Base-by-base conservation (phyloP, 2,888 invertebrate species). In the Apotomis turbidana region DNA sequence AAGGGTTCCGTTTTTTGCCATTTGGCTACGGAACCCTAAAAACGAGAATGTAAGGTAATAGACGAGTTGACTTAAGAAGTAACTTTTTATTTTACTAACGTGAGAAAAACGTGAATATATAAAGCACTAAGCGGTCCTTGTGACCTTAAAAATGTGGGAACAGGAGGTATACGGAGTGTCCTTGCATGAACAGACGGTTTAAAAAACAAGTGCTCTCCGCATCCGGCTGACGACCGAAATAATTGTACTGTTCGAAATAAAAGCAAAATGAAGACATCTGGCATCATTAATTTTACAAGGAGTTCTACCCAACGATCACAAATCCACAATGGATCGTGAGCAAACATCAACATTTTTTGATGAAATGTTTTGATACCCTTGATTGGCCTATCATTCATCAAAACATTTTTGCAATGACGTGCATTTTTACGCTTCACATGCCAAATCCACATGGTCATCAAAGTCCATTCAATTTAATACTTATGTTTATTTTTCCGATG, bases 91-190 rank as follows among this genome's bases (percentile, higher is more conserved):
- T 49, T 49, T 49, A 10, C 8, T 9, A 49, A 10, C 3, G 10
- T 49, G 57, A 38, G 49, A 51, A 27, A 68, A 68, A 63, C 51
- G 57, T 71, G 71, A 71, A 64, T 78, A 74, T 74, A 73, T 74
- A 71, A 74, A 74, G 74, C 76, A 74, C 77, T 80, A 76, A 70
- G 64, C 70, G 76, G 76, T 78, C 78, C 73, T 75, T 80, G 79
- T 81, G 84, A 82, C 82, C 83, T 84, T 84, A 81, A 83, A 80
- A 77, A 81, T 82, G 83, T 85, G 83, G 83, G 86, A 88, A 88
- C 85, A 83, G 81, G 77, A 81, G 84, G 81, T 82, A 78, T 81
- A 79, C 75, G 78, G 75, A 38, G 70, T 79, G 88, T 84, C 90
- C 91, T 90, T 90, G 89, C 76, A 81, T 79, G 79, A 81, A 80